A percentile compares a stretch with the other conserved stretches of the same genome.
phyloP scores from a whole-genome alignment of 1,140 invertebrate species.

The Marisa cornuarietis region DNA sequence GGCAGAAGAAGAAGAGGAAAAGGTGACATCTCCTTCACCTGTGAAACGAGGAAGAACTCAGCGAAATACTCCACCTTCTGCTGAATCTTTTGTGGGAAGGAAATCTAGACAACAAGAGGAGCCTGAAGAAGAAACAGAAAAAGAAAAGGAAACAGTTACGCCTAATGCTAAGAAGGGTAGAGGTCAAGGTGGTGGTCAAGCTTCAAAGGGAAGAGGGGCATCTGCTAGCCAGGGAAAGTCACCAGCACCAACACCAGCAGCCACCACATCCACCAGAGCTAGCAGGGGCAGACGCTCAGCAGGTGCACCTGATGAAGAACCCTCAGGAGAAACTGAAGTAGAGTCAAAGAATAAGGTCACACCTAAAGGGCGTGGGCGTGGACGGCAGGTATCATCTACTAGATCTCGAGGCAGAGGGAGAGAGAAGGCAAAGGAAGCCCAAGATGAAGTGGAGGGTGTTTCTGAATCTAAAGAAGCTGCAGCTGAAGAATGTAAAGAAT shows the following conservation, averaged over 20 bases:
- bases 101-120: not conserved
- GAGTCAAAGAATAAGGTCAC: not conserved
- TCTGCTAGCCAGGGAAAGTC: not conserved
- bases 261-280: not conserved
- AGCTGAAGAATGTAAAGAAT: slow-evolving; percentile 19
- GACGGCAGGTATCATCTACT: not conserved
- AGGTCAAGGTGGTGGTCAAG: slow-evolving; percentile 12
- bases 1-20: slow-evolving; percentile 29
- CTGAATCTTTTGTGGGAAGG: not conserved
- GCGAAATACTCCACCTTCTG: too few relatives aligned
- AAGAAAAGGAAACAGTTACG: slow-evolving; percentile 6
- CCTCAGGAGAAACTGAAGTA: not conserved
- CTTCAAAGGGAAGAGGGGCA: not conserved
- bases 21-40: slow-evolving; percentile 7
- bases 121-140: slow-evolving; percentile 1
- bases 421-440: slow-evolving; percentile 9
- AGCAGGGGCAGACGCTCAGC: not conserved
- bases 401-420: slow-evolving; percentile 4
- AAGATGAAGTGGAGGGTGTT: slow-evolving; percentile 8
- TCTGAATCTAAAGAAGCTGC: not conserved
- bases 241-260: slow-evolving; percentile 4
- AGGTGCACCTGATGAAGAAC: slow-evolving; percentile 7
- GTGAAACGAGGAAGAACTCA: not conserved
- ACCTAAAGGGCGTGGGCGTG: not conserved
- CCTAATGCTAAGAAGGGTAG: slow-evolving; percentile 11